Base-by-base conservation (phyloP, 2,113 vertebrate species). In the Takifugu flavidus region DNA sequence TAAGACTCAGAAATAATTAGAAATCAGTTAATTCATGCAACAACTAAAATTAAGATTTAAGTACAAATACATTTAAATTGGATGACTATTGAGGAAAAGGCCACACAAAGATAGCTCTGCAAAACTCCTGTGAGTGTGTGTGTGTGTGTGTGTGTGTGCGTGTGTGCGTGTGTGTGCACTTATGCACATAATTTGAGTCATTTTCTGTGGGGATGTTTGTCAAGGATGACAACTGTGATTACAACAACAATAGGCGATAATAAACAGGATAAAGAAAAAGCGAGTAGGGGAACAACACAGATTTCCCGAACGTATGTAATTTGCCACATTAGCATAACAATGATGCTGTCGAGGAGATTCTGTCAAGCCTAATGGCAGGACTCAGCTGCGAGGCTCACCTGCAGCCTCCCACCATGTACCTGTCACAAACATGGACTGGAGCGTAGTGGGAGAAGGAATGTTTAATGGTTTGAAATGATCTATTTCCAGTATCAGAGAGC, bases 191-290 rank as follows among this genome's bases (percentile, higher is more conserved):
- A 49, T 26, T 15, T 13, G 42, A 53, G 59, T 20, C 20, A 15
- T 65, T 68, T 71, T 54, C 67, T 27, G 68, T 53, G 47, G 49
- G 56, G 28, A n/a, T 57, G 62, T 62, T 65, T 65, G 65, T 83
- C 70, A 77, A 57, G 59, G 34, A 67, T 77, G 74, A 80, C 78
- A 82, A 62, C 52, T 71, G 44, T 79, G 59, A 84, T 84, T 78
- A 65, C 42, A 56, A 63, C 67, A 69, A 84, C 73, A 84, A 82
- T 65, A 76, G 66, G 54, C 58, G 53, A 25, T 69, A 75, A 39
- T 74, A 75, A 82, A 70, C 60, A 73, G 71, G 75, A 55, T 2
- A 49, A 29, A 68, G 52, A 76, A 62, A 51, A 66, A 67, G 65
- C 27, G 52, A 60, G 52, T 71, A 62, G 26, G 71, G 53, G 58